Base-by-base conservation (phyloP, 1,140 invertebrate genomes). In the Lordiphosa clarofinis region DNA sequence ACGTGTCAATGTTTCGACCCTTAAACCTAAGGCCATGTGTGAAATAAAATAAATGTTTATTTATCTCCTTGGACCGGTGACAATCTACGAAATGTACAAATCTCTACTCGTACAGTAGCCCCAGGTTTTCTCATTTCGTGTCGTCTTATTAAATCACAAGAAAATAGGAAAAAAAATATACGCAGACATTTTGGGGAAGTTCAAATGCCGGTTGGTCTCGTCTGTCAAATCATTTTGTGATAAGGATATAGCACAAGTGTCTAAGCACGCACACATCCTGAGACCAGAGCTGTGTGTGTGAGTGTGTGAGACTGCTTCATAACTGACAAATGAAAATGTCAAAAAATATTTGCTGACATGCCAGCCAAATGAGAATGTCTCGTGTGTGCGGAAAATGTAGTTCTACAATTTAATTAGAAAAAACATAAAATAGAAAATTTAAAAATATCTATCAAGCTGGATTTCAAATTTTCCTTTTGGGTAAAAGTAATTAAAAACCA, bases 301-400 rank as follows among this genome's bases (percentile, higher is more conserved):
- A 54, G 50, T 28, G 15, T 15, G 15, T 49, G 39, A 46, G 28
- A 53, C 47, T 59, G 58, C 55, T 76, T 76, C 76, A 82, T 84
- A 84, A 76, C 78, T 84, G 76, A 82, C 78, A 82, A 82, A 82
- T 82, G 76, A 82, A 82, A 82, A 84, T 82, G 76, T 82, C 76
- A 81, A 82, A 82, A 82, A 76, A 74, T 57, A 59, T 40, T 49
- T 69, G 63, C 56, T 75, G 73, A 64, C 65, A 67, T 63, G 69
- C 39, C 39, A 68, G 43, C 47, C 53, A 79, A 79, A 79, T 81
- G 62, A 60, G 72, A 76, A 84, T 56, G 65, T 69, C 56, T 71
- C 28, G 7, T 44, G 44, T 4, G 11, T 28, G 15, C 4, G 13
- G 28, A 15, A 49, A 44, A 65, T 53, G 39, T 44, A 57, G 38